phyloP scores from a whole-genome alignment of 2,888 invertebrate genomes.

The Melitaea athalia region DNA sequence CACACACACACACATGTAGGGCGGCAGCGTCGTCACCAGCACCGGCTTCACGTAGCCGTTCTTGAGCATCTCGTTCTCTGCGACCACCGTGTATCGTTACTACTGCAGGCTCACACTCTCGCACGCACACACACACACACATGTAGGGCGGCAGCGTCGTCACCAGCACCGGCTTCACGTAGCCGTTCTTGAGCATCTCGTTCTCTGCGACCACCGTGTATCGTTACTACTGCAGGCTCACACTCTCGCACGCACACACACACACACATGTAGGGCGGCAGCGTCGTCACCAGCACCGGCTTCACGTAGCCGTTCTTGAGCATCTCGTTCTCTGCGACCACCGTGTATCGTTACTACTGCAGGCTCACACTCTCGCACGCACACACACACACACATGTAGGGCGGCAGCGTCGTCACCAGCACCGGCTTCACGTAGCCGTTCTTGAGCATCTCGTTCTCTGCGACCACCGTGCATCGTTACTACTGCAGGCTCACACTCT shows the following conservation, averaged over 20 bases:
- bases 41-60: conserved; percentile 94
- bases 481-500: background rate
- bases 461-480: conserved; percentile 1
- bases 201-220: conserved; percentile 53
- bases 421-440: conserved; percentile 93
- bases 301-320: conserved; percentile 92
- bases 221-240: too few species aligned
- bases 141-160: conserved; percentile 93
- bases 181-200: conserved; percentile 88
- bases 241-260: background rate
- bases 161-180: conserved; percentile 92
- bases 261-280: conserved; percentile 87
- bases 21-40: conserved; percentile 92
- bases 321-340: conserved; percentile 70
- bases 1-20: conserved; percentile 81
- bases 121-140: conserved; percentile 43
- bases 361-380: background rate
- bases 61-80: conserved; percentile 81
- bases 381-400: conserved; percentile 76
- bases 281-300: conserved; percentile 91
- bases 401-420: conserved; percentile 93
- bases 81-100: background rate
- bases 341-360: background rate
- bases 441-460: conserved; percentile 83
- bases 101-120: background rate